Conservation (phyloP, 2,113 vertebrate genomes). For the Ammodytes marinus region DNA sequence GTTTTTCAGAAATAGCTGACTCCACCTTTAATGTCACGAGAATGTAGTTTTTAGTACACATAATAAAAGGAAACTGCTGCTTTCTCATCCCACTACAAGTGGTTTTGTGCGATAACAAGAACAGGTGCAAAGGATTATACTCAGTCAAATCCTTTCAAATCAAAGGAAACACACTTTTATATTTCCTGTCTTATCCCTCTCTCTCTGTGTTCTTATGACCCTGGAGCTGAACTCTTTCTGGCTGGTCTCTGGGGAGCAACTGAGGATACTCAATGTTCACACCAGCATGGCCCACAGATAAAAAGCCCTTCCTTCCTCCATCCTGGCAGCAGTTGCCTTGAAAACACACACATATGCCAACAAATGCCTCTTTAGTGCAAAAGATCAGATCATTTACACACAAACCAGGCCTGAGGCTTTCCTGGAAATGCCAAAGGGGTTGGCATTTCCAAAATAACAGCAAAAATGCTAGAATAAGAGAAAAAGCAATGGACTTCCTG, state of each 20-base stretch:
- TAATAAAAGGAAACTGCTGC: no score
- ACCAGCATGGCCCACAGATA: conserved; percentile 59
- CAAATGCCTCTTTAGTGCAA: conserved; percentile 40
- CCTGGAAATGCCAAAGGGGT: conserved; percentile 67
- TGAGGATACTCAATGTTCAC: conserved; percentile 47
- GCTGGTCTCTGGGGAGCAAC: conserved; percentile 60
- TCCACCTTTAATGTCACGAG: no score
- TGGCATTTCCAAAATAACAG: conserved; percentile 65
- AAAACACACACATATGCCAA: conserved; percentile 62
- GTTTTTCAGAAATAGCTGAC: no score
- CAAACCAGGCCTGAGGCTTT: conserved; percentile 43
- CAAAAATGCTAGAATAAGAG: conserved; percentile 67
- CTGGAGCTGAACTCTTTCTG: conserved; percentile 25
- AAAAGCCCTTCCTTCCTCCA: conserved; percentile 77
- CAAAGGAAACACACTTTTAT: conserved; percentile 50
- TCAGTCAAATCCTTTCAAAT: conserved; percentile 24
- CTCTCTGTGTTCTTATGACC: conserved; percentile 51
- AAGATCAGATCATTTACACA: conserved; percentile 46
- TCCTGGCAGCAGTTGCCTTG: conserved; percentile 62
- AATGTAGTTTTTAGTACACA: no score
- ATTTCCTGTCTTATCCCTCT: conserved; percentile 63
- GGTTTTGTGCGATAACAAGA: conserved; percentile 20
- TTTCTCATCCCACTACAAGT: neutral
- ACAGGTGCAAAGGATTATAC: conserved; percentile 29
- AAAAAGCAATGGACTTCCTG: conserved; percentile 71